A percentile compares a stretch with the other conserved stretches of the same genome.
These are phyloP conservation scores for Hystrix brachyura DNA, from an alignment of 2,113 vertebrate genomes.

Conservation along the genomic window DNA sequence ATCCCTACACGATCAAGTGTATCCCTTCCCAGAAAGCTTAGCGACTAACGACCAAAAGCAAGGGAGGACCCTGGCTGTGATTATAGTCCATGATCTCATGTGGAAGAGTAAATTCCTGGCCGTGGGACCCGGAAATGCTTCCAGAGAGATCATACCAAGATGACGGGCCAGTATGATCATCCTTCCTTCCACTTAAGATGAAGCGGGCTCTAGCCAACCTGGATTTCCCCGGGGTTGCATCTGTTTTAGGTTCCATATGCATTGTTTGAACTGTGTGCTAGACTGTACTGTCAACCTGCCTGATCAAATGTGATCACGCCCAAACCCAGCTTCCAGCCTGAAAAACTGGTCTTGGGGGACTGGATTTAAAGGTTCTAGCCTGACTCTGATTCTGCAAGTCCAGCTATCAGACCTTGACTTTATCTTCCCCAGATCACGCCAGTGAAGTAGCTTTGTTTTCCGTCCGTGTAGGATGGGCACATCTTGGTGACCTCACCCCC, in stretches of 20 bases:
- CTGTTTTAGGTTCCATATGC: neutral
- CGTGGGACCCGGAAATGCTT: neutral
- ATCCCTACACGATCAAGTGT: neutral
- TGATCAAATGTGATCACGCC: neutral
- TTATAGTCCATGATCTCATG: neutral
- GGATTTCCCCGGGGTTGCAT: neutral
- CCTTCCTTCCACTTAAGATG: neutral
- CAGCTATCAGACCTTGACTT: neutral
- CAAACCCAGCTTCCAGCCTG: neutral
- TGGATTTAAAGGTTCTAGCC: neutral
- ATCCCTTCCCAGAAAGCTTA: neutral
- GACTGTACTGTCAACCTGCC: neutral
- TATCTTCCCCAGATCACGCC: neutral
- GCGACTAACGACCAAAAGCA: neutral
- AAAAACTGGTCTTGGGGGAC: neutral
- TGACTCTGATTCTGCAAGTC: neutral
- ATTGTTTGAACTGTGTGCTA: neutral
- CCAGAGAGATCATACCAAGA: neutral
- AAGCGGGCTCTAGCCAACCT: neutral
- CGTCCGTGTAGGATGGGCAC: neutral
- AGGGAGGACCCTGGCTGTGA: neutral
- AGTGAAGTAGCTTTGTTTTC: neutral
- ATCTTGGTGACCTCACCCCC: neutral
- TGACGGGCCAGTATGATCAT: neutral
- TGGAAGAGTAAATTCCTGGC: neutral